These are phyloP conservation scores for Cassiopea xamachana DNA, from an alignment of 30 jellyfish, hydroid and myxozoan genomes.

Conservation along the genomic window DNA sequence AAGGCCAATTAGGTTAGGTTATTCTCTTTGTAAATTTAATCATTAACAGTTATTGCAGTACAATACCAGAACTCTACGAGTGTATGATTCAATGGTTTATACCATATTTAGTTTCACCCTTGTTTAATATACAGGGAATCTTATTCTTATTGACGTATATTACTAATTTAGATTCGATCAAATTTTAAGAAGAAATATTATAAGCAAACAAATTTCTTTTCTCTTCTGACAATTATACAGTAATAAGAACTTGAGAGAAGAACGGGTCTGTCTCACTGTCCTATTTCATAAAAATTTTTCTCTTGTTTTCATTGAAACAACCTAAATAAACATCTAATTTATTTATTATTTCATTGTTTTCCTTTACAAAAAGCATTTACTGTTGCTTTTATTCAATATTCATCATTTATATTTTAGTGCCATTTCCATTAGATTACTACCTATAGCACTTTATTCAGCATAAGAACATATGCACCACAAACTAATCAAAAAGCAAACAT, in stretches of 20 bases:
- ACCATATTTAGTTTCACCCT: conserved; percentile 9
- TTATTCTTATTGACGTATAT: conserved; percentile 11
- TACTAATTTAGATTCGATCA: conserved; percentile 3
- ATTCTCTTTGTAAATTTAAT: conserved; percentile 3
- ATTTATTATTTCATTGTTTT: too few relatives aligned
- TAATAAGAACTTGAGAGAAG: background rate
- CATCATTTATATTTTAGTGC: too few relatives aligned
- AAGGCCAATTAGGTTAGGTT: background rate
- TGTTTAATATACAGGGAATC: conserved; percentile 2
- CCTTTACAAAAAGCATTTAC: too few relatives aligned
- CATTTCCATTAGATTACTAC: too few relatives aligned
- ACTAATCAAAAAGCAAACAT: too few relatives aligned
- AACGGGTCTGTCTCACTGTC: background rate
- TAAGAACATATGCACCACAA: too few relatives aligned
- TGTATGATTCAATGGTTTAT: conserved; percentile 12
- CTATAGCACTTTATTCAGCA: too few relatives aligned
- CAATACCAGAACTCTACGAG: conserved; percentile 24
- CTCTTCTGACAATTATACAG: background rate
- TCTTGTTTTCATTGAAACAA: background rate
- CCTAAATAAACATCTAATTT: too few relatives aligned
- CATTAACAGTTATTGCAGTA: background rate
- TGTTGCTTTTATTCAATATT: too few relatives aligned
- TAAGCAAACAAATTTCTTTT: background rate
- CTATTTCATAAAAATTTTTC: background rate
- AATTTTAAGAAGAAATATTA: background rate